These are phyloP conservation scores for Agrochola litura DNA, from an alignment of 2,888 invertebrate genomes.

Conservation along the genomic window DNA sequence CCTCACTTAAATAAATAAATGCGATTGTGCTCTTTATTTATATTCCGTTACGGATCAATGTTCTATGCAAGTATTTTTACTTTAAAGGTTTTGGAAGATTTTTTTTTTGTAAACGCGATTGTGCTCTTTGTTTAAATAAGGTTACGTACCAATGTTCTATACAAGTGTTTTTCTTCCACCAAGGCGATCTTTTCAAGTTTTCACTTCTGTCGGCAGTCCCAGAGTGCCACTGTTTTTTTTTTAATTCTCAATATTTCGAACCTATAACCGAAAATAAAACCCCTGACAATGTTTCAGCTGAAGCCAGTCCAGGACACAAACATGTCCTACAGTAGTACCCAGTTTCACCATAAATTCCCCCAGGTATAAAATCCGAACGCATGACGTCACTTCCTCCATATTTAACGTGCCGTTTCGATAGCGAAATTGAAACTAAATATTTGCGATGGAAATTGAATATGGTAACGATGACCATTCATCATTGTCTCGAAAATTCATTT, in stretches of 20 bases:
- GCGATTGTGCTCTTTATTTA: no score
- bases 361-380: slow-evolving; percentile 30
- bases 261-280: not conserved
- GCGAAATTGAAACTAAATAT: slow-evolving; percentile 71
- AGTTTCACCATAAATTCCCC: slow-evolving; percentile 12
- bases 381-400: slow-evolving; percentile 40
- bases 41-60: no score
- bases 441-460: slow-evolving; percentile 65
- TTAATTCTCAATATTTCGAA: not conserved
- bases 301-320: not conserved
- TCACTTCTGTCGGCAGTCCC: no score
- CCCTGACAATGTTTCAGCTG: not conserved
- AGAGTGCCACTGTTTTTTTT: no score
- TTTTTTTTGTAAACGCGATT: no score
- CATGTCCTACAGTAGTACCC: not conserved
- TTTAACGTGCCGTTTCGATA: slow-evolving; percentile 43
- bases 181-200: no score
- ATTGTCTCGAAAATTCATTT: slow-evolving; percentile 67
- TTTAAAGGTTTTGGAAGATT: no score
- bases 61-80: no score
- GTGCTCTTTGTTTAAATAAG: no score
- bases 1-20: no score
- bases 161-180: no score
- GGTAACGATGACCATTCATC: slow-evolving; percentile 66
- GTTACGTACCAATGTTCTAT: no score